These are phyloP conservation scores for Tenthredo distinguenda DNA, from an alignment of 2,888 invertebrate species.

Conservation along the genomic window DNA sequence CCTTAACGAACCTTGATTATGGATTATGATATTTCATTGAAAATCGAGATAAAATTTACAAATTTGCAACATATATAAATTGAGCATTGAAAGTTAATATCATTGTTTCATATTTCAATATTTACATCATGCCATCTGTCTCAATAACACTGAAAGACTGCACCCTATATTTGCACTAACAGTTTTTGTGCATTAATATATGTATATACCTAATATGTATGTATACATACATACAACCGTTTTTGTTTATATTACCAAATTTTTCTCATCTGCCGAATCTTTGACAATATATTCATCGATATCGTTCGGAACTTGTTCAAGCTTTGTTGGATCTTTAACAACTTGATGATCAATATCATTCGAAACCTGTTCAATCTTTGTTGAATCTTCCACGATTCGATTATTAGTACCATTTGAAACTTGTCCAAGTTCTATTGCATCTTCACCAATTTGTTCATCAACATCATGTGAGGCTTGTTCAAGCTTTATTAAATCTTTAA, in stretches of 20 bases:
- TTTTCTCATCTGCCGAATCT: constrained; percentile 5
- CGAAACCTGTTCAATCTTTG: background rate
- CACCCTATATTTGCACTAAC: constrained; percentile 28
- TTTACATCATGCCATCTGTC: constrained; percentile 46
- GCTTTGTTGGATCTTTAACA: background rate
- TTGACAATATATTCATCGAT: background rate
- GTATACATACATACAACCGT: background rate
- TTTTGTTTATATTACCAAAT: background rate
- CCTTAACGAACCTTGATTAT: background rate
- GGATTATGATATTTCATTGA: background rate
- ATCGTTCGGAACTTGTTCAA: background rate
- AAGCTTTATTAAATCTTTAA: background rate
- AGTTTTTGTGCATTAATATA: background rate
- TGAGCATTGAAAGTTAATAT: constrained; percentile 30
- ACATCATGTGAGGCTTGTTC: background rate
- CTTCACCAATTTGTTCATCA: background rate
- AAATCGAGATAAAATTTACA: constrained; percentile 28
- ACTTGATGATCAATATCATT: background rate
- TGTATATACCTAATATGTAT: background rate
- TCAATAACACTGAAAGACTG: constrained; percentile 15
- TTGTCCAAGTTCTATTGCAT: background rate
- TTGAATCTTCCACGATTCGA: background rate
- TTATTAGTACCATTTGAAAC: background rate
- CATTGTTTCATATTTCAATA: constrained; percentile 23
- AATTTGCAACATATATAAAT: constrained; percentile 35